phyloP scores from a whole-genome alignment of 2,797 vertebrate genomes.

The Melanogrammus aeglefinus region DNA sequence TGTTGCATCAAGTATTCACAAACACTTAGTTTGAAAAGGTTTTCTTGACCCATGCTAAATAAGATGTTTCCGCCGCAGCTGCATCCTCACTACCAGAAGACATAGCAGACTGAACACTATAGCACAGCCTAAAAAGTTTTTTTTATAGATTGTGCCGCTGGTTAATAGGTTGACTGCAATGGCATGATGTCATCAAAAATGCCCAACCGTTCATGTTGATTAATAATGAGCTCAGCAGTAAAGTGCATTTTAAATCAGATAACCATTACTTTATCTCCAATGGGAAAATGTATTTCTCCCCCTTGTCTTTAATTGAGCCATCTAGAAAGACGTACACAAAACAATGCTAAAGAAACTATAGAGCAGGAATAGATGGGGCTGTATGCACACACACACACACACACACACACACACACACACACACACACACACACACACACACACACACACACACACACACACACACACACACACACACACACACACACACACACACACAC shows the following conservation, averaged over 20 bases:
- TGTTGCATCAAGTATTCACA: too few species aligned
- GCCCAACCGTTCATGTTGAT: background rate
- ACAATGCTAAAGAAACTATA: background rate
- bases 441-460: background rate
- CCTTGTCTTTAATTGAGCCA: background rate
- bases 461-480: background rate
- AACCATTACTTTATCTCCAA: background rate
- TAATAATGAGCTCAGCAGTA: background rate
- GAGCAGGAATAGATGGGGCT: background rate
- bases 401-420: background rate
- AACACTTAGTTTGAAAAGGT: too few species aligned
- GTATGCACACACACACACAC: background rate
- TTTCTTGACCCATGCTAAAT: too few species aligned
- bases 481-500: background rate
- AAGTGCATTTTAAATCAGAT: background rate
- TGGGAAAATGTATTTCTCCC: background rate
- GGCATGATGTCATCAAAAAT: too few species aligned
- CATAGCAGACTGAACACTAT: too few species aligned
- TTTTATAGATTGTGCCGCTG: too few species aligned
- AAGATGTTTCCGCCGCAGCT: background rate
- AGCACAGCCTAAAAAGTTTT: too few species aligned
- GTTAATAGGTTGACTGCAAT: too few species aligned
- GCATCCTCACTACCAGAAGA: too few species aligned
- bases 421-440: background rate
- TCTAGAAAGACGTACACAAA: background rate